phyloP scores from a whole-genome alignment of 2,888 invertebrate species.

The Troides oblongomaculatus region DNA sequence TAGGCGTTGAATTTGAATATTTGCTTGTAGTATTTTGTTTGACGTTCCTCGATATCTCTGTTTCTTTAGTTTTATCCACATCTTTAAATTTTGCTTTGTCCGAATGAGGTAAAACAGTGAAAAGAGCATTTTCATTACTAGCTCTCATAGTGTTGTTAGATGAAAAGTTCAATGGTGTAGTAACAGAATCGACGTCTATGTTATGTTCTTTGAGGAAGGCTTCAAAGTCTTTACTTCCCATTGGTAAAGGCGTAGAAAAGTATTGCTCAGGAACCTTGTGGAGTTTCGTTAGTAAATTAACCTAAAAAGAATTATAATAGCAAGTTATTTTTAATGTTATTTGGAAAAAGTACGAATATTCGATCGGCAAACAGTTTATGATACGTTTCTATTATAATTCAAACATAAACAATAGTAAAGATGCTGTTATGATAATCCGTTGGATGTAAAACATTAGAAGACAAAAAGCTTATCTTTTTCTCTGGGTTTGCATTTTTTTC shows the following conservation, averaged over 20 bases:
- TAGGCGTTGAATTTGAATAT: background rate
- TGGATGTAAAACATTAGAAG: no score
- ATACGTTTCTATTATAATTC: no score
- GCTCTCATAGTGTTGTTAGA: background rate
- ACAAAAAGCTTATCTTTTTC: no score
- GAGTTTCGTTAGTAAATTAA: constrained; percentile 37
- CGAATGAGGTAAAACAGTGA: background rate
- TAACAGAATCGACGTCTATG: constrained; percentile 54
- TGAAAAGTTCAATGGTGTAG: constrained; percentile 39
- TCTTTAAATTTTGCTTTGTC: background rate
- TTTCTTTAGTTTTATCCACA: background rate
- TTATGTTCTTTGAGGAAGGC: constrained; percentile 53
- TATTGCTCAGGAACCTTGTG: constrained; percentile 51
- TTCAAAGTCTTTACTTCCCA: constrained; percentile 52
- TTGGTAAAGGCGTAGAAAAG: constrained; percentile 60
- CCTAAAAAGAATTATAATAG: constrained; percentile 36
- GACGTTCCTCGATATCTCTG: background rate
- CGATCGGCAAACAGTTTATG: background rate
- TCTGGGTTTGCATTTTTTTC: no score
- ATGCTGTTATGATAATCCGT: no score
- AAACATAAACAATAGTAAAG: no score
- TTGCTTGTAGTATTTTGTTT: background rate
- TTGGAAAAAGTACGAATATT: background rate
- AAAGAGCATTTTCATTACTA: background rate
- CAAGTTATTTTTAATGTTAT: background rate